Evolutionary conservation across 37 sponge, comb jelly and placozoan genomes (phyloP), one percentile per base, ranked within the genome.

Genomic region (Agelas oroides): DNA sequence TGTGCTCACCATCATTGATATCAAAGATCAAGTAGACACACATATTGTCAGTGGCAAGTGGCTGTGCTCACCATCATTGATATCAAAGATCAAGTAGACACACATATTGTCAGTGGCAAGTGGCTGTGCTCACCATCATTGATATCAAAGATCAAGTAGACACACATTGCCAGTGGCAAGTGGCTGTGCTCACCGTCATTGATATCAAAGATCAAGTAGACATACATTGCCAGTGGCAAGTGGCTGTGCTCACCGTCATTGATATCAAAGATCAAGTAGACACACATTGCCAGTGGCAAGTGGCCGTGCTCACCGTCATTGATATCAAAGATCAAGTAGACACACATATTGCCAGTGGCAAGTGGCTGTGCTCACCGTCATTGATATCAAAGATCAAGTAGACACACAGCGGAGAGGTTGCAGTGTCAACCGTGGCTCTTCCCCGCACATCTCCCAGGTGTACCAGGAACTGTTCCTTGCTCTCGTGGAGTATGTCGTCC

Each of bases 11-110:
- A 71, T 85, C 82, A 62, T 54, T 85, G 38, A 28, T 35, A 52
- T 85, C 86, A 70, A 75, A 53, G 5, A 25, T 54, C 33, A 90
- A 76, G 63, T 58, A 68, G 16, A 90, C 77, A 56, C 91, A 90
- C 14, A 90, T n/a, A n/a, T n/a, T n/a, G n/a, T n/a, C n/a, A n/a
- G n/a, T n/a, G n/a, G n/a, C n/a, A 46, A 46, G 46, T 46, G 46
- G 46, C 8, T 27, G n/a, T 24, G 69, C 91, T 62, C 30, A 90
- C 91, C 71, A 71, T 85, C 82, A 62, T 54, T 85, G 38, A 28
- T 35, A 52, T 85, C 86, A 70, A 75, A 53, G 5, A 25, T 54
- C 33, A 90, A 76, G 63, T 58, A 68, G 16, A 90, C 77, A 56
- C 91, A 90, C 14, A 90, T n/a, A n/a, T n/a, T n/a, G n/a, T n/a